A percentile compares a stretch with the other conserved stretches of the same genome.
Evolutionary conservation across 2,797 vertebrate genomes (phyloP).

Genomic region (Manis pentadactyla): DNA sequence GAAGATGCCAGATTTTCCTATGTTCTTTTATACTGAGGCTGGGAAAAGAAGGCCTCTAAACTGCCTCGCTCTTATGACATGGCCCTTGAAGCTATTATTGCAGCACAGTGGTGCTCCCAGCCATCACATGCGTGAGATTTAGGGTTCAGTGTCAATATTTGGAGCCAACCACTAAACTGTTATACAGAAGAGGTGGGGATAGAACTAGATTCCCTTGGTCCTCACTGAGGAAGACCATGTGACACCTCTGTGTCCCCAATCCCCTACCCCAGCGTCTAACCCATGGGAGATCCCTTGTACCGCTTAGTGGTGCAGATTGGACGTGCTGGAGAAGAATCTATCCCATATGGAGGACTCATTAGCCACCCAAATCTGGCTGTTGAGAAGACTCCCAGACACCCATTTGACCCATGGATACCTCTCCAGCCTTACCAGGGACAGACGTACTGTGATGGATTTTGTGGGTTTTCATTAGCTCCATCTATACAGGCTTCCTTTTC

Average conservation of each 20-base stretch:
- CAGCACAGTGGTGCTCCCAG: rapidly evolving
- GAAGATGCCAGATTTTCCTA: slow-evolving; percentile 58
- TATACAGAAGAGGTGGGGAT: not conserved
- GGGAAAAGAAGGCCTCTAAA: slow-evolving; percentile 4
- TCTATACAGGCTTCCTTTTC: not conserved
- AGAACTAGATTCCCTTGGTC: not conserved
- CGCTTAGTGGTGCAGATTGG: not conserved
- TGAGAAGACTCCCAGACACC: not conserved
- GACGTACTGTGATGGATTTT: not conserved
- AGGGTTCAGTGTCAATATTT: not conserved
- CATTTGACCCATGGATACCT: not conserved
- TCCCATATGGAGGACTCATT: not conserved
- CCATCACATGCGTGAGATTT: not conserved
- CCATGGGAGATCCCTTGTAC: not conserved
- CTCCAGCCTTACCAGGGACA: not conserved
- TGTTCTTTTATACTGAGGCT: not conserved
- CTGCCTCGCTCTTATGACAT: too few relatives aligned
- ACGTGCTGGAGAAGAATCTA: not conserved
- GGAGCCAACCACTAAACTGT: not conserved
- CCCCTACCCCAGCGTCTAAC: not conserved
- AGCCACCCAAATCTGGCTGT: not conserved
- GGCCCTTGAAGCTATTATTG: not conserved
- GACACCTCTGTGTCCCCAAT: not conserved
- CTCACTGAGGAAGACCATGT: not conserved
- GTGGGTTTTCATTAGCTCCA: not conserved